Percentiles rank a stretch among this genome's conserved stretches.
Conservation (phyloP, 2,113 vertebrate genomes). For the Misgurnus anguillicaudatus region DNA sequence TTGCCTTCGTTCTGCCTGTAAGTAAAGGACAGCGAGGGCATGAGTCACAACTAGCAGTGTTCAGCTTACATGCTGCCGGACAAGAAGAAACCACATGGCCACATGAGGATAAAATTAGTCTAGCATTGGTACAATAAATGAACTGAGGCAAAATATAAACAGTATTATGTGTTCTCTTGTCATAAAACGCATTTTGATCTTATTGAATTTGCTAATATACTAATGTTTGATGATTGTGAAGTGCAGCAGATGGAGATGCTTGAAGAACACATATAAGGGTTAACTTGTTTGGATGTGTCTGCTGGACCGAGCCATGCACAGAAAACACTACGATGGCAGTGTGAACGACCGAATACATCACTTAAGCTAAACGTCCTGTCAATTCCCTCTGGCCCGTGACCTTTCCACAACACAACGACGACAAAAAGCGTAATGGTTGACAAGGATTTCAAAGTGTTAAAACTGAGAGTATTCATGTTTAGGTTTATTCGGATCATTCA, state of each 20-base stretch:
- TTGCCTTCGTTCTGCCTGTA: constrained; percentile 81
- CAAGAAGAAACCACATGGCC: background rate
- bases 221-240: background rate
- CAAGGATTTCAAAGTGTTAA: background rate
- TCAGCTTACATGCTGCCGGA: background rate
- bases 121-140: no score
- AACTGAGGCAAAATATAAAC: no score
- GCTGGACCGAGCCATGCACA: background rate
- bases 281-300: background rate
- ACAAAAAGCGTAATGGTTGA: background rate
- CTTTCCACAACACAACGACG: background rate
- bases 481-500: background rate
- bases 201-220: no score
- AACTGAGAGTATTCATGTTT: constrained; percentile 6
- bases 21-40: background rate
- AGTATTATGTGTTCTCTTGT: no score
- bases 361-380: background rate
- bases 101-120: no score
- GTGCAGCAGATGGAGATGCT: background rate
- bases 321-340: background rate
- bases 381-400: background rate
- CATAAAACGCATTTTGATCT: no score
- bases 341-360: background rate
- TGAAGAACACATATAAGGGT: background rate
- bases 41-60: constrained; percentile 1